Percentiles rank a stretch among this genome's conserved stretches.
phyloP scores from a whole-genome alignment of 1,140 invertebrate genomes.

The Cotesia vestalis region DNA sequence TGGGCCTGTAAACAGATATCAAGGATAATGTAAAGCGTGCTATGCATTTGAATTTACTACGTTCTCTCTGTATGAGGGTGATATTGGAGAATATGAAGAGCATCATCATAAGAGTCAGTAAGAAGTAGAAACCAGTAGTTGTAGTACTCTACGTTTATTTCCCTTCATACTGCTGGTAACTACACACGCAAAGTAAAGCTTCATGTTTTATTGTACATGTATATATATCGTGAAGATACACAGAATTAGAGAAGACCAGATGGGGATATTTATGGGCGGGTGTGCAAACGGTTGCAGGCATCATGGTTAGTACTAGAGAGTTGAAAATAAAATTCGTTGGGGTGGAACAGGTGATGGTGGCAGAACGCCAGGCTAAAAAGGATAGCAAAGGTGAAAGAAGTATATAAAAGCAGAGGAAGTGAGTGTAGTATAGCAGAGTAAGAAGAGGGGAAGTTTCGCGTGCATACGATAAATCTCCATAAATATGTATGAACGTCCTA shows the following conservation, averaged over 20 bases:
- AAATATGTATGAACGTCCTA: constrained; percentile 56
- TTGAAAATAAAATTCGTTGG: constrained; percentile 35
- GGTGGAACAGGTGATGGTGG: constrained; percentile 53
- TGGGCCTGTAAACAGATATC: constrained; percentile 5
- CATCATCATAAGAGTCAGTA: too few species aligned
- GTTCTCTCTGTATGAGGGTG: neutral
- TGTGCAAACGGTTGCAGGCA: neutral
- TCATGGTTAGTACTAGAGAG: constrained; percentile 21
- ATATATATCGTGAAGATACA: neutral
- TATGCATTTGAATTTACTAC: constrained; percentile 11
- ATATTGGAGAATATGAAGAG: too few species aligned
- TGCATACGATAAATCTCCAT: constrained; percentile 57
- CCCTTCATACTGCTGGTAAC: too few species aligned
- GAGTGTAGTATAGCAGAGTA: constrained; percentile 13
- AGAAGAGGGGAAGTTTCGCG: constrained; percentile 40
- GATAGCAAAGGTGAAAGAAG: constrained; percentile 40
- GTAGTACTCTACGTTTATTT: too few species aligned
- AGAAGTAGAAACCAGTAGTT: too few species aligned
- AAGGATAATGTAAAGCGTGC: constrained; percentile 1
- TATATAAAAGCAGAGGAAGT: constrained; percentile 19
- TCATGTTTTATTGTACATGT: neutral
- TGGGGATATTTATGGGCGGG: constrained; percentile 11
- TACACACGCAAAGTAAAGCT: too few species aligned
- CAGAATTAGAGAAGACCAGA: neutral
- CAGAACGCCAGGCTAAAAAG: constrained; percentile 47